Conservation (phyloP, 2,888 invertebrate species). For the Ashinkailepas kermadecensis region DNA sequence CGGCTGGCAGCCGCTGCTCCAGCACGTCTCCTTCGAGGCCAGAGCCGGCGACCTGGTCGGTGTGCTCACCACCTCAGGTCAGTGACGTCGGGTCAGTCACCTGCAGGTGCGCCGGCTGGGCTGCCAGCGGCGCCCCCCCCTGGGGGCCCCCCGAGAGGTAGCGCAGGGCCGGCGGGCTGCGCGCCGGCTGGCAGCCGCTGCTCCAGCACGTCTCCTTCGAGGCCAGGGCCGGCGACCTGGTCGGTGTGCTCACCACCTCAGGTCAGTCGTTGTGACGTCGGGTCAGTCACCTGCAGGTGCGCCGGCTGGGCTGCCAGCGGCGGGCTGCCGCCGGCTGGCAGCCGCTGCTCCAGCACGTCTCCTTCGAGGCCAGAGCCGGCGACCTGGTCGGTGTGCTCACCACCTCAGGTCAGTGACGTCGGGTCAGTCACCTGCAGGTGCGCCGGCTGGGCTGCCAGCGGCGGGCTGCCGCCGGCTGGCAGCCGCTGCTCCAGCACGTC, state of each 20-base stretch:
- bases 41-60: slow-evolving; percentile 85
- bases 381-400: slow-evolving; percentile 86
- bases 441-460: no score
- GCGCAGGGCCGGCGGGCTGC: no score
- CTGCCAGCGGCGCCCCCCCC: no score
- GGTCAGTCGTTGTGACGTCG: slow-evolving; percentile 39
- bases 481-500: slow-evolving; percentile 54
- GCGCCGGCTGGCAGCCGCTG: no score
- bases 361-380: slow-evolving; percentile 81
- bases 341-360: slow-evolving; percentile 62
- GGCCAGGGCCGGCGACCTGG: slow-evolving; percentile 79
- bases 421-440: no score
- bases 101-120: no score
- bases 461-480: no score
- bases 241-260: slow-evolving; percentile 78
- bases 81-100: no score
- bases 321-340: slow-evolving; percentile 45
- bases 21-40: slow-evolving; percentile 76
- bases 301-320: slow-evolving; percentile 56
- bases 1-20: slow-evolving; percentile 49
- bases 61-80: slow-evolving; percentile 67
- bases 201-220: slow-evolving; percentile 75
- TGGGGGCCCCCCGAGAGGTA: no score
- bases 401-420: slow-evolving; percentile 48
- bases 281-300: slow-evolving; percentile 47